Evolutionary conservation across 2,888 invertebrate species (phyloP).

Genomic region (Andrena camellia): DNA sequence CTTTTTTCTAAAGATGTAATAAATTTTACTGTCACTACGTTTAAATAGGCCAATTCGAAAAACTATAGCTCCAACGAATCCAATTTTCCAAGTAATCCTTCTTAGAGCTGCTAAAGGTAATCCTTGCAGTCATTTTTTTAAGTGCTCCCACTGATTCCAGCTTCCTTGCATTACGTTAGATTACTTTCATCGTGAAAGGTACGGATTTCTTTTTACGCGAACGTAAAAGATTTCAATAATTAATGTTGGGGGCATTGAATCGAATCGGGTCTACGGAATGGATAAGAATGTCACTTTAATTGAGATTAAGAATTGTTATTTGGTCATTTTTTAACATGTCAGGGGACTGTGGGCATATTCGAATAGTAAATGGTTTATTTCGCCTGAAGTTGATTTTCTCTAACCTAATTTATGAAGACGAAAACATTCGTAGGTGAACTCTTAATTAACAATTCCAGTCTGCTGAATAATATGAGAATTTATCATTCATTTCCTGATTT

Average conservation of each 20-base stretch:
- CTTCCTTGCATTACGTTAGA: constrained; percentile 6
- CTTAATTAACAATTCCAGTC: no score
- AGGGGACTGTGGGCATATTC: no score
- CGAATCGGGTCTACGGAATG: background rate
- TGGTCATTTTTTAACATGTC: no score
- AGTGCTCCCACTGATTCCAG: constrained; percentile 16
- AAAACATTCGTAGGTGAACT: no score
- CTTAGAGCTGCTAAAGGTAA: constrained; percentile 22
- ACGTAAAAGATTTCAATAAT: background rate
- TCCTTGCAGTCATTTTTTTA: constrained; percentile 26
- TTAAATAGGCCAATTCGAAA: constrained; percentile 4
- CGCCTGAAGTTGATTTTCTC: no score
- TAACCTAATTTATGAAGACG: no score
- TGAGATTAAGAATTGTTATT: no score
- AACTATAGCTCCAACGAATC: constrained; percentile 16
- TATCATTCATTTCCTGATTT: no score
- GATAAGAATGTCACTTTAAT: no score
- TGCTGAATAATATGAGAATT: no score
- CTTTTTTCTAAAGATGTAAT: background rate
- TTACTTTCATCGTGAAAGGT: background rate
- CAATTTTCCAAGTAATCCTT: constrained; percentile 48
- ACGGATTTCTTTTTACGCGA: background rate
- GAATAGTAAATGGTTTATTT: no score
- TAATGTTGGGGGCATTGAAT: background rate
- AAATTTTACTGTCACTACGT: constrained; percentile 1